Percentiles rank a stretch among this genome's conserved stretches.
These are phyloP conservation scores for Peucedramus taeniatus DNA, from an alignment of 2,113 vertebrate species.

Conservation along the genomic window DNA sequence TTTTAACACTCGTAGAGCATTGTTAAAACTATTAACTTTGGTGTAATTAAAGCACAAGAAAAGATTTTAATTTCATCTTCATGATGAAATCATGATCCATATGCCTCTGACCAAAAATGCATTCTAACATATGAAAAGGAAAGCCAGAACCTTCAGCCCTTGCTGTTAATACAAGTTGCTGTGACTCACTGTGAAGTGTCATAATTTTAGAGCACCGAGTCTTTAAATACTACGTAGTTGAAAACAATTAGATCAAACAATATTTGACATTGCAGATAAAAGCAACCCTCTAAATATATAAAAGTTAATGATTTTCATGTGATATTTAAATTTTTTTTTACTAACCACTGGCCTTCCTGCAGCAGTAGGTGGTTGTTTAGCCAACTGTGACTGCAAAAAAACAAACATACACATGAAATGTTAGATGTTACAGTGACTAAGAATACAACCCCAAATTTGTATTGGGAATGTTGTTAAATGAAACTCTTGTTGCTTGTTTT, in stretches of 20 bases:
- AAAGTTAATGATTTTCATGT: neutral
- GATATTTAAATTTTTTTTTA: constrained; percentile 33
- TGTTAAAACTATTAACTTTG: neutral
- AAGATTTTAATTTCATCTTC: neutral
- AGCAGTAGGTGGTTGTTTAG: constrained; percentile 90
- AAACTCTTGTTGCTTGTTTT: neutral
- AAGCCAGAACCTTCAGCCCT: neutral
- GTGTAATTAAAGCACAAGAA: neutral
- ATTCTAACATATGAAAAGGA: neutral
- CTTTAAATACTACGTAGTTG: neutral
- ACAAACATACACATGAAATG: neutral
- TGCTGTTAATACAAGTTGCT: neutral
- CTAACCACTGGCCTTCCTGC: constrained; percentile 95
- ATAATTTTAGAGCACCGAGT: neutral
- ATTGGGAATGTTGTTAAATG: neutral
- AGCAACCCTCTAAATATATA: neutral
- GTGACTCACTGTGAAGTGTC: neutral
- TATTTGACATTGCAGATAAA: neutral
- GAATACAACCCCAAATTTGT: neutral
- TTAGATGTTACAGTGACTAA: neutral
- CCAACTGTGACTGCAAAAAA: constrained; percentile 85
- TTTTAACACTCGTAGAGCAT: neutral
- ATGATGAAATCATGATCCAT: neutral
- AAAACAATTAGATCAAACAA: neutral
- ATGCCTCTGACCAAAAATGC: neutral